phyloP scores from a whole-genome alignment of 2,797 vertebrate species.

The Australoheros facetus region DNA sequence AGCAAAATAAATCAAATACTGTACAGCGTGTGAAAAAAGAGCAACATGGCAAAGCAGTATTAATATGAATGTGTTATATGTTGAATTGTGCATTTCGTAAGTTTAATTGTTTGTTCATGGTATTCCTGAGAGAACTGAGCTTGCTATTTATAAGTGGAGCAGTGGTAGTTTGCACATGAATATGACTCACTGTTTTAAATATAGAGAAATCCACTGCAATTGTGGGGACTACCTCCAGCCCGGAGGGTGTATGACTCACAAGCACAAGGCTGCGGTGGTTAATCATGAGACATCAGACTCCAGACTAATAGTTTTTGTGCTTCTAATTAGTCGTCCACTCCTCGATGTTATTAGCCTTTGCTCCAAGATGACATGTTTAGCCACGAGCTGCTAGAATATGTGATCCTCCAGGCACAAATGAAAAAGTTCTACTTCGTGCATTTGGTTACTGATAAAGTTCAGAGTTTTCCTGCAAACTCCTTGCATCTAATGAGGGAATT shows the following conservation, averaged over 20 bases:
- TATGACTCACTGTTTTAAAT: slow-evolving; percentile 71
- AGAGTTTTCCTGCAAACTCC: not conserved
- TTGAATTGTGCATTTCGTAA: not conserved
- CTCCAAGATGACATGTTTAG: not conserved
- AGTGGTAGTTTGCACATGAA: slow-evolving; percentile 46
- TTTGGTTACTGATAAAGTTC: slow-evolving; percentile 6
- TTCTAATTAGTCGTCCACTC: slow-evolving; percentile 39
- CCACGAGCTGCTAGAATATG: not conserved
- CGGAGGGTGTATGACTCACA: slow-evolving; percentile 64
- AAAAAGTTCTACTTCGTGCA: not conserved
- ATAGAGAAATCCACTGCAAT: slow-evolving; percentile 46
- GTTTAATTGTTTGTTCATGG: not conserved
- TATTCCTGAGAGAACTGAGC: slow-evolving; percentile 8
- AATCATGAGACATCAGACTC: slow-evolving; percentile 67
- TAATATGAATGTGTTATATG: not conserved
- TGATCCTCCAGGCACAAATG: not conserved
- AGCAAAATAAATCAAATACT: not conserved
- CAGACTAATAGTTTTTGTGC: slow-evolving; percentile 44
- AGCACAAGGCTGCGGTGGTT: slow-evolving; percentile 60
- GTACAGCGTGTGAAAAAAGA: not conserved
- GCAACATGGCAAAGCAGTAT: not conserved
- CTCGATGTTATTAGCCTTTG: slow-evolving; percentile 23
- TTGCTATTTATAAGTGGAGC: slow-evolving; percentile 35
- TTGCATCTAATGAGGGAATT: not conserved
- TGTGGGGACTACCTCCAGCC: slow-evolving; percentile 64